Evolutionary conservation across 1,140 invertebrate species (phyloP).

Genomic region (Danaus melanippus): DNA sequence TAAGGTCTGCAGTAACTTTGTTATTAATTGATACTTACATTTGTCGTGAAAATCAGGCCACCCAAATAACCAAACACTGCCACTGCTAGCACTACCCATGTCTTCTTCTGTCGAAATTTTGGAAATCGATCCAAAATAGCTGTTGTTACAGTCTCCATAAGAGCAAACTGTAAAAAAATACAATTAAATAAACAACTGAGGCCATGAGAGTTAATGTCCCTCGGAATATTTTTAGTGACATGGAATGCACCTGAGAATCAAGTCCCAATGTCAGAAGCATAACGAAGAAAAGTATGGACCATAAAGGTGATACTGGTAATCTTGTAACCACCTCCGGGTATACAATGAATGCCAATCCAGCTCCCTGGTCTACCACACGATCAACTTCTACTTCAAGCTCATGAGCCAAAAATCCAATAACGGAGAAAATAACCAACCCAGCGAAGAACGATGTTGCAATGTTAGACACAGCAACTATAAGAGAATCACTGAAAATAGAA

Average conservation of each 20-base stretch:
- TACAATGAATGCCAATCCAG: conserved; percentile 88
- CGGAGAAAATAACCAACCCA: conserved; percentile 84
- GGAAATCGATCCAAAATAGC: conserved; percentile 85
- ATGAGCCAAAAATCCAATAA: conserved; percentile 84
- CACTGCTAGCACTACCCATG: conserved; percentile 79
- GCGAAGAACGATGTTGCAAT: conserved; percentile 85
- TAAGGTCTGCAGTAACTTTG: too few relatives aligned
- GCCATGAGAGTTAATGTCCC: too few relatives aligned
- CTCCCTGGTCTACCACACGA: conserved; percentile 82
- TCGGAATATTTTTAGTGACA: too few relatives aligned
- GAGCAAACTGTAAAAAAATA: conserved; percentile 76
- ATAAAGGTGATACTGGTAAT: conserved; percentile 84
- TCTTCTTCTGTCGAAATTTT: conserved; percentile 79
- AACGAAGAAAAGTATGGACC: conserved; percentile 90
- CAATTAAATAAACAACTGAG: too few relatives aligned
- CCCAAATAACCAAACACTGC: conserved; percentile 82
- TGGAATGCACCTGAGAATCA: conserved; percentile 78
- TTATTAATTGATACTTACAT: conserved; percentile 70
- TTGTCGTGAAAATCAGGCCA: conserved; percentile 83
- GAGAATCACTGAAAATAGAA: conserved; percentile 74
- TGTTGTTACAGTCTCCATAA: conserved; percentile 87
- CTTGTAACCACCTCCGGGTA: conserved; percentile 89
- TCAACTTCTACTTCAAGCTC: conserved; percentile 80
- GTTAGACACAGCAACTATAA: conserved; percentile 84
- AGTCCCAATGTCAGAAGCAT: conserved; percentile 85